Conservation (phyloP, 2,113 vertebrate species). For the Ivindomyrus marchei region DNA sequence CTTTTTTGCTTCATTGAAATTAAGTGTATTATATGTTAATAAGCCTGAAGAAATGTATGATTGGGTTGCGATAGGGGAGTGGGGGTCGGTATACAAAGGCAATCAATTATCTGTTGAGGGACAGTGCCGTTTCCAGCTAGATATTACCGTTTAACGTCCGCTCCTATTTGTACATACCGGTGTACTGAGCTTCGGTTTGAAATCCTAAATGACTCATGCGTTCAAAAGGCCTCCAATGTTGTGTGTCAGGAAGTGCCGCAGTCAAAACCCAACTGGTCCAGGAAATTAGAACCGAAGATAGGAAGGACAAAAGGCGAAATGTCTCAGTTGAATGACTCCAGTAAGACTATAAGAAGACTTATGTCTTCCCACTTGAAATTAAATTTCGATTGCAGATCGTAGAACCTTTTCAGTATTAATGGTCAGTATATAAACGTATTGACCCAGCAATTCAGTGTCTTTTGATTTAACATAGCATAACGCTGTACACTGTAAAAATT, state of each 20-base stretch:
- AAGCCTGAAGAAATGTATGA: slow-evolving; percentile 57
- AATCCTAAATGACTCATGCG: slow-evolving; percentile 98
- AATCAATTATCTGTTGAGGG: slow-evolving; percentile 53
- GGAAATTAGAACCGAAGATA: slow-evolving; percentile 98
- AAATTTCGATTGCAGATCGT: slow-evolving; percentile 33
- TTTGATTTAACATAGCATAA: slow-evolving; percentile 5
- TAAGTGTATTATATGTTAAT: slow-evolving; percentile 55
- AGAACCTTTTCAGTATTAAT: slow-evolving; percentile 34
- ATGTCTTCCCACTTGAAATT: slow-evolving; percentile 39
- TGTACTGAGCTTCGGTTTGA: slow-evolving; percentile 84
- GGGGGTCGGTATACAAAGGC: slow-evolving; percentile 23
- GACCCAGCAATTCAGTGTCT: slow-evolving; percentile 10
- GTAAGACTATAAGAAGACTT: slow-evolving; percentile 28
- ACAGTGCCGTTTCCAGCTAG: slow-evolving; percentile 68
- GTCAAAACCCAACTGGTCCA: slow-evolving; percentile 95
- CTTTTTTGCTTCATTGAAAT: slow-evolving; percentile 51
- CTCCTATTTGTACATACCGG: slow-evolving; percentile 93
- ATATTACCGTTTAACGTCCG: slow-evolving; percentile 91
- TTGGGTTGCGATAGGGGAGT: slow-evolving; percentile 43
- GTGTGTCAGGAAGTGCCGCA: slow-evolving; percentile 94
- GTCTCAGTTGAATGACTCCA: slow-evolving; percentile 66
- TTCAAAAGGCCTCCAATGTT: slow-evolving; percentile 89
- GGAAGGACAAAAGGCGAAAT: slow-evolving; percentile 73
- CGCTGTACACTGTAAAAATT: neutral
- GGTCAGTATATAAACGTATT: slow-evolving; percentile 44